Conservation (phyloP, 1,140 invertebrate genomes). For the Apis cerana region DNA sequence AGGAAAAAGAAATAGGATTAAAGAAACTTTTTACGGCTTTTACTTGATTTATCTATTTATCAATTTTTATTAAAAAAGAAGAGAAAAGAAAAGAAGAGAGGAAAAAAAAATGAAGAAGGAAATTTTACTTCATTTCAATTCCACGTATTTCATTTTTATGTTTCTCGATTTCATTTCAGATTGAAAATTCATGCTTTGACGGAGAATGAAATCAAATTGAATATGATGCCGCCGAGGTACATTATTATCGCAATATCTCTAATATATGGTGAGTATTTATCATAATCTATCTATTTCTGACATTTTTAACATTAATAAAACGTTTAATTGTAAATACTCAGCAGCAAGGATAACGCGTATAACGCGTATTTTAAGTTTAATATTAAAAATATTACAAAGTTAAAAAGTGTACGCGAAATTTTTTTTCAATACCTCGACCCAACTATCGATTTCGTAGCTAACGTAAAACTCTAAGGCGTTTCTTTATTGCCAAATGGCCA, state of each 20-base stretch:
- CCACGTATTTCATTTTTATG: not conserved
- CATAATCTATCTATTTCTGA: not conserved
- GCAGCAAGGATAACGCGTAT: not conserved
- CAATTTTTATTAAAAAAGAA: too few species aligned
- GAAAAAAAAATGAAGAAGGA: too few species aligned
- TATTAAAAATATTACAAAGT: too few species aligned
- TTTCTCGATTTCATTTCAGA: conserved; percentile 60
- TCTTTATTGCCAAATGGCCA: conserved; percentile 49
- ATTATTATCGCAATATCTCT: conserved; percentile 65
- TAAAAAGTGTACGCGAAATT: not conserved
- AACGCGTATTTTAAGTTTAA: too few species aligned
- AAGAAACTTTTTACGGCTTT: too few species aligned
- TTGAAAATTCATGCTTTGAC: conserved; percentile 59
- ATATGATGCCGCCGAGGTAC: conserved; percentile 70
- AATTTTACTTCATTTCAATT: not conserved
- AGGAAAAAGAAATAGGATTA: too few species aligned
- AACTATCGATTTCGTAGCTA: conserved; percentile 6
- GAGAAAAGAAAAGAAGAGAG: too few species aligned
- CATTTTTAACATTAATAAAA: not conserved
- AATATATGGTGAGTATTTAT: conserved; percentile 62
- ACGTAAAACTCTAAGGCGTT: not conserved
- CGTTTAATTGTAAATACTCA: not conserved
- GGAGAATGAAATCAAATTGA: conserved; percentile 72
- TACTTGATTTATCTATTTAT: too few species aligned
- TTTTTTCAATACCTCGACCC: not conserved